Evolutionary conservation across 2,113 vertebrate genomes (phyloP), one percentile per base, ranked within the genome.

Genomic region (Pangasianodon gigas): DNA sequence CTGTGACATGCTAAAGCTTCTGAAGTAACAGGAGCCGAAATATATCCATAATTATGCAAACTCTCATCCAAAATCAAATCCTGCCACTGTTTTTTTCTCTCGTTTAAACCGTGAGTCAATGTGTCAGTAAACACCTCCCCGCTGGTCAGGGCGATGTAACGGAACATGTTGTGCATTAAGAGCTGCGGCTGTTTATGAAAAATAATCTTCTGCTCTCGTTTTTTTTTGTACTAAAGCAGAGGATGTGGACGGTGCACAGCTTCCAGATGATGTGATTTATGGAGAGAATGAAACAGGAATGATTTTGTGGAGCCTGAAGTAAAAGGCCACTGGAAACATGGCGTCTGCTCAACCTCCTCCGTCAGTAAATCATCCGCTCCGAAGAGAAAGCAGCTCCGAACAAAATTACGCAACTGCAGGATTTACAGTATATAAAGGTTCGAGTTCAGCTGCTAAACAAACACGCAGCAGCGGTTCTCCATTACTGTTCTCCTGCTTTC

Each of bases 281-380:
- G 60, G n/a, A 65, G 75, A 21, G 77, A 60, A 82, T n/a, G 44
- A 65, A 65, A 88, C n/a, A 48, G 75, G 60, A 82, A 88, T 87
- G 77, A 82, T 51, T 82, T 80, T 19, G 10, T 82, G 87, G 79
- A 88, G 77, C 24, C 46, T 37, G 79, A 82, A 75, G 52, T 75
- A 74, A 81, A 88, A 80, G 79, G 48, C 58, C 75, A 69, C 60
- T 88, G 87, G 77, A 75, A 83, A 69, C 87, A 88, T 88, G 79
- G 58, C 44, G 18, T 80, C 21, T 82, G 58, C 60, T 69, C 79
- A 69, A 83, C 77, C 79, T 88, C 71, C 75, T 48, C 41, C 46
- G 4, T 71, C 46, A 4, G 46, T 87, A 77, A 75, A 87, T 87
- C 69, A 75, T 44, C 51, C 1, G n/a, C 46, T 21, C 48, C 0